Conservation (phyloP, 2,113 vertebrate genomes). For the Phalacrocorax pelagicus region DNA sequence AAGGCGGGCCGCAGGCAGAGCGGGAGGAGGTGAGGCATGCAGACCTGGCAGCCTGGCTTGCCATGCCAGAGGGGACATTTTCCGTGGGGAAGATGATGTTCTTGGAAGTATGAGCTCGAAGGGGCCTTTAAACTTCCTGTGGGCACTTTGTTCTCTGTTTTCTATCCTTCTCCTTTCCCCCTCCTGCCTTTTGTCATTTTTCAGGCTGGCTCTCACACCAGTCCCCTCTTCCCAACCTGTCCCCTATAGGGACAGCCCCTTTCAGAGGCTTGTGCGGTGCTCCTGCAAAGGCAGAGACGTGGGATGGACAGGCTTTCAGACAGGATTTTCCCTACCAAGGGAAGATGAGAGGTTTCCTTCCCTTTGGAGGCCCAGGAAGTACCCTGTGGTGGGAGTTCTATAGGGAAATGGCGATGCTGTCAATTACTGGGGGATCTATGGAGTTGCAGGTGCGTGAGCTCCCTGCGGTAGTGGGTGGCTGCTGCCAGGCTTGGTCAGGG, state of each 20-base stretch:
- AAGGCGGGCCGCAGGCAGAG: not conserved
- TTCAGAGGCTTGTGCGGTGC: not conserved
- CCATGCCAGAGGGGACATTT: not conserved
- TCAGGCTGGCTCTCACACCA: not conserved
- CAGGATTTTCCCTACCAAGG: not conserved
- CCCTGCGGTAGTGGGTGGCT: not conserved
- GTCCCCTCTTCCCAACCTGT: not conserved
- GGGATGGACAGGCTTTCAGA: not conserved
- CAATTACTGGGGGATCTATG: not conserved
- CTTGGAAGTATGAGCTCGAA: not conserved
- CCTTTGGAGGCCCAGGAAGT: not conserved
- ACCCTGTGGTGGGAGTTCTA: accelerated
- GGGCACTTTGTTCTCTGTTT: not conserved
- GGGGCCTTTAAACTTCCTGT: not conserved
- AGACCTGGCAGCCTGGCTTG: not conserved
- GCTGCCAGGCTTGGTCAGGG: not conserved
- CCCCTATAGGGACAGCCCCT: not conserved
- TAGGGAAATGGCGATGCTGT: not conserved
- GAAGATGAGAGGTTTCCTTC: not conserved
- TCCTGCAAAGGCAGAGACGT: not conserved
- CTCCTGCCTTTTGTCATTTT: slow-evolving; percentile 4
- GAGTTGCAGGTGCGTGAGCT: not conserved
- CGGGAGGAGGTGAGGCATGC: not conserved
- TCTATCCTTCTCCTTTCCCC: slow-evolving; percentile 13
- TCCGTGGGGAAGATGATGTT: not conserved